phyloP scores from a whole-genome alignment of 1,140 invertebrate species.

The Drosophila mojavensis region DNA sequence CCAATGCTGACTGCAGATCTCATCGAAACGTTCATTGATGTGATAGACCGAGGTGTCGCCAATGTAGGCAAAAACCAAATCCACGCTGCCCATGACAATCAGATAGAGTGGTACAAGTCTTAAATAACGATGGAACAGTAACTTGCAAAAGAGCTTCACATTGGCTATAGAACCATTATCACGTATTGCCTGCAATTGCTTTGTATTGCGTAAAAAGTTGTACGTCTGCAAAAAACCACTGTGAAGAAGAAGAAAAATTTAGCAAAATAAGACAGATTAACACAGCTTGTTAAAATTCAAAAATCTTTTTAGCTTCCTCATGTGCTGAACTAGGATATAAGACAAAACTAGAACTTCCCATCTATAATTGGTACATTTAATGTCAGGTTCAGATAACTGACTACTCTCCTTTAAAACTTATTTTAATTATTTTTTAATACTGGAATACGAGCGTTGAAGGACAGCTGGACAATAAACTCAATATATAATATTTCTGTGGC shows the following conservation, averaged over 20 bases:
- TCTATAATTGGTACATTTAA: too few species aligned
- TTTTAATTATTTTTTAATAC: too few species aligned
- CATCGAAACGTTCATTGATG: conserved; percentile 84
- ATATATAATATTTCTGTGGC: too few species aligned
- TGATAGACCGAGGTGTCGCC: conserved; percentile 85
- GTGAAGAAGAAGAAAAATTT: not conserved
- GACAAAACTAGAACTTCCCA: too few species aligned
- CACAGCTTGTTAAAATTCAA: too few species aligned
- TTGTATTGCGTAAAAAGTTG: conserved; percentile 76
- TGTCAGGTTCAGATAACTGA: too few species aligned
- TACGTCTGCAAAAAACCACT: conserved; percentile 82
- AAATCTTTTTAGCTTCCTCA: too few species aligned
- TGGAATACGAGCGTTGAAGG: too few species aligned
- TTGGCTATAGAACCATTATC: conserved; percentile 61
- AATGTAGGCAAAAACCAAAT: conserved; percentile 85
- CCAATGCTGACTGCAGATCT: conserved; percentile 86
- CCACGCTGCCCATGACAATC: conserved; percentile 85
- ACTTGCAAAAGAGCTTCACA: conserved; percentile 69
- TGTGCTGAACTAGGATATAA: too few species aligned
- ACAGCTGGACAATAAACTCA: too few species aligned
- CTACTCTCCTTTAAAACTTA: too few species aligned
- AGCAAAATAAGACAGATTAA: not conserved
- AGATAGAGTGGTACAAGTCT: conserved; percentile 86
- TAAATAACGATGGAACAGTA: conserved; percentile 78
- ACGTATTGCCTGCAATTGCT: conserved; percentile 68